Evolutionary conservation across 2,797 vertebrate species (phyloP).

Genomic region (Mormyrops attenuatus): DNA sequence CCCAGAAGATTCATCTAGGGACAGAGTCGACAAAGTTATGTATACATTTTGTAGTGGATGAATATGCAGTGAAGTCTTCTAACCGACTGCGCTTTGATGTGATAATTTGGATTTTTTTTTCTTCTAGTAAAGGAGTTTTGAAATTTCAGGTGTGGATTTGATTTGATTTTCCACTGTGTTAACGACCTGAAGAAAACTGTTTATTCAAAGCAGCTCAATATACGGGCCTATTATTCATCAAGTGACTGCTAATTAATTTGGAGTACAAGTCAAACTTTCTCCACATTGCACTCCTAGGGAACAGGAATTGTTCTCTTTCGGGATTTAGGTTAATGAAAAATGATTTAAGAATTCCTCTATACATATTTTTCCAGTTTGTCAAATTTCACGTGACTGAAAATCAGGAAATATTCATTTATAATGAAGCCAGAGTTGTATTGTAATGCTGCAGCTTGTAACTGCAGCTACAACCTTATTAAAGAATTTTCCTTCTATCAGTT

Average conservation of each 20-base stretch:
- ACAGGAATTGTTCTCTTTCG: background rate
- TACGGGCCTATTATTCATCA: background rate
- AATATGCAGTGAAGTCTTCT: slow-evolving; percentile 15
- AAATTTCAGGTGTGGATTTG: slow-evolving; percentile 6
- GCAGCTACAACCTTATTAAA: background rate
- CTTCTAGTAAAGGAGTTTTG: background rate
- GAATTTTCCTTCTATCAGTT: background rate
- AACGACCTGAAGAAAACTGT: background rate
- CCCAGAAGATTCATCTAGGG: background rate
- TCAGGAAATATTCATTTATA: background rate
- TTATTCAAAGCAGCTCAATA: background rate
- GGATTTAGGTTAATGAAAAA: background rate
- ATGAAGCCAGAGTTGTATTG: background rate
- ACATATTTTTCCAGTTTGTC: background rate
- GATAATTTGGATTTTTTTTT: slow-evolving; percentile 17
- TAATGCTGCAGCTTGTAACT: background rate
- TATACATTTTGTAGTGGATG: slow-evolving; percentile 5
- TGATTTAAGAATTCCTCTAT: background rate
- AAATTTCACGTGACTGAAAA: background rate
- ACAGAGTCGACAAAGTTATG: background rate
- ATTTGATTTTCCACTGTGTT: background rate
- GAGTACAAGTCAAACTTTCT: background rate
- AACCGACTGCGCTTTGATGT: slow-evolving; percentile 13
- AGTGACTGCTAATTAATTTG: background rate
- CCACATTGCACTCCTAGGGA: background rate